phyloP scores from a whole-genome alignment of 2,888 invertebrate species.

The Steromphala cineraria region DNA sequence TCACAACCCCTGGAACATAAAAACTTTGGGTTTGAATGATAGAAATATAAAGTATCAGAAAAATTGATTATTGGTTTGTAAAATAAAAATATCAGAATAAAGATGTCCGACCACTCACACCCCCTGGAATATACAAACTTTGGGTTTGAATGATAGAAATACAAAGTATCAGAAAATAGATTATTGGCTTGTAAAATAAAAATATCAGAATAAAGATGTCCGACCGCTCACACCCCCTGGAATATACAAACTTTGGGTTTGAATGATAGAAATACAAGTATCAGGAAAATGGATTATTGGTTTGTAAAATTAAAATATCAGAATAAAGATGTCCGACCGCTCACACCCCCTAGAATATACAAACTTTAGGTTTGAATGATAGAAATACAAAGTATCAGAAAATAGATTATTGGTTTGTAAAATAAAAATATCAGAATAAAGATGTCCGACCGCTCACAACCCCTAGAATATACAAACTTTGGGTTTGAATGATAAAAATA shows the following conservation, averaged over 20 bases:
- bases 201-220: no score
- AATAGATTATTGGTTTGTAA: no score
- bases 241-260: no score
- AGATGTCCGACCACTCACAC: slow-evolving; percentile 75
- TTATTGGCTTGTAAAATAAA: no score
- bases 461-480: no score
- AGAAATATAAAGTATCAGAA: slow-evolving; percentile 75
- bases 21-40: slow-evolving; percentile 60
- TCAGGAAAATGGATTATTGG: no score
- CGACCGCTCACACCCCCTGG: no score
- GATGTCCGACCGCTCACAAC: no score
- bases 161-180: slow-evolving; percentile 75
- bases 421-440: no score
- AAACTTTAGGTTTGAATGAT: slow-evolving; percentile 60
- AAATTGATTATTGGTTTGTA: no score
- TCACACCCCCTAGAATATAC: slow-evolving; percentile 73
- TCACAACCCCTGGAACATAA: slow-evolving; percentile 73
- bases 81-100: not conserved
- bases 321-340: slow-evolving; percentile 71
- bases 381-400: slow-evolving; percentile 75
- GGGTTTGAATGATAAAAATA: no score
- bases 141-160: slow-evolving; percentile 70
- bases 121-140: slow-evolving; percentile 63
- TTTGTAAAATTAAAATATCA: slow-evolving; percentile 51
- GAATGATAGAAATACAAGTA: no score